Conservation (phyloP, 2,888 invertebrate species). For the Habrosyne pyritoides region DNA sequence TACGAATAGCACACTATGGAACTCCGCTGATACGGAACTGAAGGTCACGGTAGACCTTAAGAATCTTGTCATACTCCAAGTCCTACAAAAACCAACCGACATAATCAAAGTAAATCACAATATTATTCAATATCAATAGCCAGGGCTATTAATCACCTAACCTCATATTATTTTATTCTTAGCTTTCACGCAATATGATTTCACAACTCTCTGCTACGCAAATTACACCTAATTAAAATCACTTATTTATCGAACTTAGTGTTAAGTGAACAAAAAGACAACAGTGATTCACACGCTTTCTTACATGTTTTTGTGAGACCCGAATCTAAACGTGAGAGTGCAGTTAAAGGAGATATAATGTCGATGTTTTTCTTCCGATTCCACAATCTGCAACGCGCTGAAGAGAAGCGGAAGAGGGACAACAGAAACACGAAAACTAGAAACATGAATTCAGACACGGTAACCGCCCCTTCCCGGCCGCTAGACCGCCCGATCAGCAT, state of each 20-base stretch:
- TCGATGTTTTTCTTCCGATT: constrained; percentile 98
- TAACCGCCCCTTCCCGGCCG: constrained; percentile 91
- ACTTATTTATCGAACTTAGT: neutral
- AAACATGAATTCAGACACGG: constrained; percentile 78
- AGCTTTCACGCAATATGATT: no score
- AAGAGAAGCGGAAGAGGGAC: constrained; percentile 82
- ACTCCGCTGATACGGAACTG: no score
- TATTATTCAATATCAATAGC: no score
- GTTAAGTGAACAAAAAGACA: neutral
- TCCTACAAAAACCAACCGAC: no score
- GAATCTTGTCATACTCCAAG: no score
- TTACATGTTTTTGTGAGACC: constrained; percentile 11
- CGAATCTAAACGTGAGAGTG: constrained; percentile 26
- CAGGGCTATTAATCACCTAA: no score
- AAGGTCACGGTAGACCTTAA: no score
- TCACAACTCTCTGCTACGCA: no score
- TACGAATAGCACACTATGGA: no score
- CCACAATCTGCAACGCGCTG: constrained; percentile 94
- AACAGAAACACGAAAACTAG: constrained; percentile 48
- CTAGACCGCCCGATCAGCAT: constrained; percentile 93
- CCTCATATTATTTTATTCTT: no score
- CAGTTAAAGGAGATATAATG: constrained; percentile 84
- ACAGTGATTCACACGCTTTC: neutral
- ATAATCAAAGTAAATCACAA: no score
- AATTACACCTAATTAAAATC: no score